Base-by-base conservation (phyloP, 2,888 invertebrate species). In the Torymus tubicola region DNA sequence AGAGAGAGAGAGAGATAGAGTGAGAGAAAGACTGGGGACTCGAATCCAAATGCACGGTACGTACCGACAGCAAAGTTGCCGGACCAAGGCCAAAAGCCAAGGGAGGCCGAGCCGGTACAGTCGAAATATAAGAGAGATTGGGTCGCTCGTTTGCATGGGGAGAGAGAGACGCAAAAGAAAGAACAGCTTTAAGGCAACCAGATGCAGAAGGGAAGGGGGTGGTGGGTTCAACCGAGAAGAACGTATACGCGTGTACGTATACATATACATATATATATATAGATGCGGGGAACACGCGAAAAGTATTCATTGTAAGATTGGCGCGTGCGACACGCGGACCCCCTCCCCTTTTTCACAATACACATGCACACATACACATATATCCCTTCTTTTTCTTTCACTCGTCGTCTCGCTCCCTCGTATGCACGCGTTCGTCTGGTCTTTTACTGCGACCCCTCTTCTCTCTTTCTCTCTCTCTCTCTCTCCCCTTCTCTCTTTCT, bases 301-400 rank as follows among this genome's bases (percentile, higher is more conserved):
- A 87, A 89, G 89, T 87, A 86, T 85, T 88, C 86, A 89, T 90
- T 89, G 90, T 89, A 90, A 90, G 91, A 89, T 88, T 85, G 90
- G 89, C 89, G 90, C 90, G 90, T 90, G 90, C 90, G 88, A 88
- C 89, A 87, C 88, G 87, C 87, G 89, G 87, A 86, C 87, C 87
- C 89, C 87, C 82, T 84, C 88, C 88, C 87, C 82, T 83, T 81
- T 84, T 85, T 85, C 83, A 81, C 82, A 81, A 82, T 82, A 82
- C 84, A n/a, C 63, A 52, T 16, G 65, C 57, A 24, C 21, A 50
- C 53, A 53, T 53, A 57, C 69, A 63, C 61, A 42, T 42, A 53
- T 21, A 55, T 69, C 21, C 58, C 67, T 53, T 58, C 73, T 80
- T 86, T 79, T 83, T 81, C 81, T 61, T 67, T 72, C 83, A 84